Base-by-base conservation (phyloP, 1,140 invertebrate genomes). In the Cotesia chilonis region DNA sequence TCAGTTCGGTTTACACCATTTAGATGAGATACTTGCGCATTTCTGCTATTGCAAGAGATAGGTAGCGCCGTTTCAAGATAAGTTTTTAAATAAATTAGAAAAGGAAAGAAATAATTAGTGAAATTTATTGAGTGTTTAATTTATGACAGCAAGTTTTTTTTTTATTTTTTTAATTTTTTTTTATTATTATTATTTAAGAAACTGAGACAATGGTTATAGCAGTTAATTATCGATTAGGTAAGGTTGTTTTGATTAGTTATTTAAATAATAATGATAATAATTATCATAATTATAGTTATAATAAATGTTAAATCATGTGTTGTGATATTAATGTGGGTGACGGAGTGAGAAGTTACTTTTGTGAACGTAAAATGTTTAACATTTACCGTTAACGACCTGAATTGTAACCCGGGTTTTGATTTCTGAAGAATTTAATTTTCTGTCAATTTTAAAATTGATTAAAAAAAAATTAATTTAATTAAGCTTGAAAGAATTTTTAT, bases 331-430 rank as follows among this genome's bases (percentile, higher is more conserved):
- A 35, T 64, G 60, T 54, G 70, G 51, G 64, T 67, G 65, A 10
- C 63, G 57, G 60, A 54, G 20, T 60, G 52, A 5, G 51, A 6
- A 36, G 54, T 9, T 37, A 72, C 77, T 76, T 81, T 80, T 77
- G 79, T 77, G 75, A 77, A 73, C 72, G 72, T 75, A 69, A 73
- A 73, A 74, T 72, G 69, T 74, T 74, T 71, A 73, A 68, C 75
- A 73, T 78, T 81, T 81, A 82, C 81, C 80, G 81, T 81, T 82
- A 82, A 81, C 79, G 80, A 79, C 79, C 79, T 77, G 79, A 82
- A 82, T 60, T 41, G 64, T 70, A 68, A 70, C 59, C 51, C 63
- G 38, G 38, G 36, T 38, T 71, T 71, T 36, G 51, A 71, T 69
- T 67, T 57, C 57, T 20, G 52, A 70, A 38, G 64, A 57, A 14